A percentile compares a stretch with the other conserved stretches of the same genome.
phyloP scores from a whole-genome alignment of 2,113 vertebrate species.

The Uria lomvia region DNA sequence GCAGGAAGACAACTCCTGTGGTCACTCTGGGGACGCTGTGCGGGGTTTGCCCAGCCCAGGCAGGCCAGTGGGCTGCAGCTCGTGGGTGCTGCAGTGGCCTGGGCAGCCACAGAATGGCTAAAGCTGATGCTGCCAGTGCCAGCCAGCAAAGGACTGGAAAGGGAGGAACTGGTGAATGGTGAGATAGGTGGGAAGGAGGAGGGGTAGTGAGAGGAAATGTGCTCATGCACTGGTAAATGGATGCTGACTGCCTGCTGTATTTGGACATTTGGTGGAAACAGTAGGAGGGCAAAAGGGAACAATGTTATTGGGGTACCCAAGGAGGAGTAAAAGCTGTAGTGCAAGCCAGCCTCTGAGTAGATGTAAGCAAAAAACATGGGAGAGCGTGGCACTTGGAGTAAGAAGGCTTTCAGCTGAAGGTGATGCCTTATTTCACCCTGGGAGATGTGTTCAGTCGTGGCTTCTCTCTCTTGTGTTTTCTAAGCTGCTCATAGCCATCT shows the following conservation, averaged over 20 bases:
- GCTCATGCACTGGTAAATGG: neutral
- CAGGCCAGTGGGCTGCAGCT: rapidly evolving
- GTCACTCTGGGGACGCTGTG: rapidly evolving
- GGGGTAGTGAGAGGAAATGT: neutral
- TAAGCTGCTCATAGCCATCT: neutral
- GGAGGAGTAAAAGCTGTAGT: neutral
- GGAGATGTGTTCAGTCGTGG: neutral
- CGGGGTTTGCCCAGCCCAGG: neutral
- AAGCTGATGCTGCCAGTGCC: neutral
- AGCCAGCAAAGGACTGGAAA: neutral
- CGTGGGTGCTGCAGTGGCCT: neutral
- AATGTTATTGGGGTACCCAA: neutral
- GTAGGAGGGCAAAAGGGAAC: neutral
- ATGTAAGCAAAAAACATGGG: neutral
- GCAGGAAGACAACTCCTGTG: neutral
- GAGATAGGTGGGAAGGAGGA: neutral
- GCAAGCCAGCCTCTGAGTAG: neutral
- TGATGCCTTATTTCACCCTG: neutral
- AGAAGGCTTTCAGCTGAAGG: neutral
- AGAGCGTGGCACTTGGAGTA: neutral
- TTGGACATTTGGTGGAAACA: neutral
- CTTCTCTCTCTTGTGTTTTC: neutral
- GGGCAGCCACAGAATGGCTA: neutral
- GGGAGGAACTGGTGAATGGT: neutral
- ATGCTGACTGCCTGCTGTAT: neutral